Base-by-base conservation (phyloP, 2,797 vertebrate genomes). In the Antennarius maculatus region DNA sequence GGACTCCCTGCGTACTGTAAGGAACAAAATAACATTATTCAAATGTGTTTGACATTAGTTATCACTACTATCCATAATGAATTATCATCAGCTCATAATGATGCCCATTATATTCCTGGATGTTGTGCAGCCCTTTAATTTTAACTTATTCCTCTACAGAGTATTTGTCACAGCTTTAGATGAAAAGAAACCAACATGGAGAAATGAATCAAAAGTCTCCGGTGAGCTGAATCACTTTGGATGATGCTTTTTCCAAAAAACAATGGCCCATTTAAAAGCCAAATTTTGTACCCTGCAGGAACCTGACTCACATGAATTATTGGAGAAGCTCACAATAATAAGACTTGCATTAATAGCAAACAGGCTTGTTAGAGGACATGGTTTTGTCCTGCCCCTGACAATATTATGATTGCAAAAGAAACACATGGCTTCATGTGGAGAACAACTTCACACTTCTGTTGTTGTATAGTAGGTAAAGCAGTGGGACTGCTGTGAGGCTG, bases 1-100 rank as follows among this genome's bases (percentile, higher is more conserved):
- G 92, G 85, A 97, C 85, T 82, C 94, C 95, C 71, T 93, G 92
- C 66, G 96, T 78, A 76, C 97, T 98, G 78, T 53, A 49, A 60
- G 82, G 57, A 5, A 63, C 77, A 63, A 34, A 54, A 51, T 14
- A 7, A 3, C 17, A 71, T 56, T 7, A 73, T 53, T 55, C 16
- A 54, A 46, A 60, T 48, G 6, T 12, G 17, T 14, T 15, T 16
- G 27, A n/a, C 0, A 67, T 52, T 61, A 72, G 71, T 52, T 23
- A 52, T 52, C 45, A 45, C 6, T n/a, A 42, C 34, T 23, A 8
- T 45, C 1, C 0, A 0, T 34, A 51, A 48, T 43, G 17, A 46
- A 71, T 66, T 61, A 64, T 61, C n/a, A 39, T 48, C 48, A 16
- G 37, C 13, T 62, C 13, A 27, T 70, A 42, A 46, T 15, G 14